Evolutionary conservation across 2,797 vertebrate species (phyloP).

Genomic region (Smutsia temminckii): DNA sequence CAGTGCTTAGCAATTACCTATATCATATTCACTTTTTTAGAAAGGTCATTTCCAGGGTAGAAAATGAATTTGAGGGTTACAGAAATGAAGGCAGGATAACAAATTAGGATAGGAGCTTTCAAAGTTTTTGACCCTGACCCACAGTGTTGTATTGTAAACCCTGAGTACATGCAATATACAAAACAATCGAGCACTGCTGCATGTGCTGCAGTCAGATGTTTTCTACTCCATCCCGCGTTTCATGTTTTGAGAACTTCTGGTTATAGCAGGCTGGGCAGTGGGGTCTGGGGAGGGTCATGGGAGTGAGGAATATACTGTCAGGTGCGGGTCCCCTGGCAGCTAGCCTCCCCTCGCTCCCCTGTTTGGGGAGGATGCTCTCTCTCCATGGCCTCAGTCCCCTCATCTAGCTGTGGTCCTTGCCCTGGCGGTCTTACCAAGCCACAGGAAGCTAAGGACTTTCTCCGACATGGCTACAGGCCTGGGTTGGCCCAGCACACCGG

Average conservation of each 20-base stretch:
- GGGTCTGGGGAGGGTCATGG: neutral
- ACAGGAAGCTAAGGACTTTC: neutral
- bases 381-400: neutral
- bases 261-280: rapidly evolving
- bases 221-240: neutral
- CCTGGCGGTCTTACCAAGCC: neutral
- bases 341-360: no score
- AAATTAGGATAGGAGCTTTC: neutral
- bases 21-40: neutral
- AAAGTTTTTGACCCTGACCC: neutral
- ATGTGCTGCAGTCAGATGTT: neutral
- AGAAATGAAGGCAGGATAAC: neutral
- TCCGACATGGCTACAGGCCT: rapidly evolving
- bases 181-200: neutral
- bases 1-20: neutral
- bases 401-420: neutral
- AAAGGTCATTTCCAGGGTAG: neutral
- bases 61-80: neutral
- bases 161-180: neutral
- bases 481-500: rapidly evolving
- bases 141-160: neutral
- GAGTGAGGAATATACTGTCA: rapidly evolving
- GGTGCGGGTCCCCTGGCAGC: neutral
- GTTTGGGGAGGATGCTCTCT: rapidly evolving
- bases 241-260: neutral